Conservation (phyloP, 2,797 vertebrate species). For the Hylomyscus alleni region DNA sequence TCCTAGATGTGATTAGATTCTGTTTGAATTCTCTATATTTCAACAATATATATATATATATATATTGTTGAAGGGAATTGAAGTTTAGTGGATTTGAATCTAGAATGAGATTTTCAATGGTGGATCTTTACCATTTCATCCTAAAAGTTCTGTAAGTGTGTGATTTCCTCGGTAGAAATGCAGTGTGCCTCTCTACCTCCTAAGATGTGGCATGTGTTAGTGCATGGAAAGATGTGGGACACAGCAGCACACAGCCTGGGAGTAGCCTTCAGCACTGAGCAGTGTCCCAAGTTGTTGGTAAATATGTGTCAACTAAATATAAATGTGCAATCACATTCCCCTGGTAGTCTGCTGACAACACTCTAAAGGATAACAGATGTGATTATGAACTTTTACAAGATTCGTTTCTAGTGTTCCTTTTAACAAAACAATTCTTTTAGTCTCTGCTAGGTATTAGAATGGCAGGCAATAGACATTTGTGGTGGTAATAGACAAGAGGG, state of each 20-base stretch:
- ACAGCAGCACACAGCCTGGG: not conserved
- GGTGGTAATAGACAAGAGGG: not conserved
- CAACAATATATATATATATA: not conserved
- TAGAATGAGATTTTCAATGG: slow-evolving; percentile 40
- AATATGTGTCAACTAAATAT: not conserved
- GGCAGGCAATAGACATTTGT: slow-evolving; percentile 19
- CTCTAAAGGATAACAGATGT: not conserved
- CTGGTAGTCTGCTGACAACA: not conserved
- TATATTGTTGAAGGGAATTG: slow-evolving; percentile 34
- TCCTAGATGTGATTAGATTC: slow-evolving; percentile 46
- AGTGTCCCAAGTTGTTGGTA: not conserved
- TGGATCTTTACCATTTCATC: slow-evolving; percentile 2
- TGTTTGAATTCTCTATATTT: slow-evolving; percentile 9
- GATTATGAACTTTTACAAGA: slow-evolving; percentile 35
- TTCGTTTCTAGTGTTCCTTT: slow-evolving; percentile 37
- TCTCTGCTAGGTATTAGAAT: not conserved
- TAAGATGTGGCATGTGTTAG: not conserved
- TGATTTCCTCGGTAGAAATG: slow-evolving; percentile 44
- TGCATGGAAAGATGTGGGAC: not conserved
- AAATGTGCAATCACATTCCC: slow-evolving; percentile 11
- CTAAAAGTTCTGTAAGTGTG: slow-evolving; percentile 36
- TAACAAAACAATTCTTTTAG: slow-evolving; percentile 57
- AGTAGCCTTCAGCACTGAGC: slow-evolving; percentile 3
- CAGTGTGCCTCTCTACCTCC: not conserved
- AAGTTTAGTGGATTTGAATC: slow-evolving; percentile 24